A percentile compares a stretch with the other conserved stretches of the same genome.
Conservation (phyloP, 2,888 invertebrate species). For the Pantelozetes paolii region DNA sequence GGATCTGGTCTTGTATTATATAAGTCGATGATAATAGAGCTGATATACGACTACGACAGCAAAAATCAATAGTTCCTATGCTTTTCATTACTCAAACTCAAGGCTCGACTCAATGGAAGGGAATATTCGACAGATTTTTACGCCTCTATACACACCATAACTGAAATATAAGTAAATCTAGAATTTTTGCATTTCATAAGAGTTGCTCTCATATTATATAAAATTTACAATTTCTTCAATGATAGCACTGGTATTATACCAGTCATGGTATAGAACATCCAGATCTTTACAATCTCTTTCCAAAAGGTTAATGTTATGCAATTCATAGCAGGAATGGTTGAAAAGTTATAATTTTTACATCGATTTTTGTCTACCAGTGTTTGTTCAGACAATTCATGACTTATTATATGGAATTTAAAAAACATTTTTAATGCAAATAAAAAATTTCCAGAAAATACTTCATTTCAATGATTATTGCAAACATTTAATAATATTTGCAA, state of each 20-base stretch:
- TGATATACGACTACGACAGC: neutral
- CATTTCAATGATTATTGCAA: no score
- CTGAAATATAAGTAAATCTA: neutral
- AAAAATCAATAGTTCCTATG: slow-evolving; percentile 2
- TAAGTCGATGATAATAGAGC: neutral
- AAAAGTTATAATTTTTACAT: neutral
- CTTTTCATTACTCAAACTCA: slow-evolving; percentile 3
- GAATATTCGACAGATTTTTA: neutral
- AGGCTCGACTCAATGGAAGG: neutral
- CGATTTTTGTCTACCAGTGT: neutral
- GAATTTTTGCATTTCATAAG: neutral
- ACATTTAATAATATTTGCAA: no score
- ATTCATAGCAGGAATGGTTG: neutral
- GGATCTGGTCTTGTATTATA: neutral
- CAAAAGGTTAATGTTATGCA: neutral
- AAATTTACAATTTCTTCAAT: neutral
- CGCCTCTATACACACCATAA: neutral
- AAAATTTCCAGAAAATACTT: no score
- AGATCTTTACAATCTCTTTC: neutral
- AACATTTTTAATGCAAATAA: no score
- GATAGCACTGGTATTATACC: no score
- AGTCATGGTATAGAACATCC: no score
- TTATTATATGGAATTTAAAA: no score
- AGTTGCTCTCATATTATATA: neutral
- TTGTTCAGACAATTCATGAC: no score